Conservation (phyloP, 2,888 invertebrate genomes). For the Rhamnusium bicolor region DNA sequence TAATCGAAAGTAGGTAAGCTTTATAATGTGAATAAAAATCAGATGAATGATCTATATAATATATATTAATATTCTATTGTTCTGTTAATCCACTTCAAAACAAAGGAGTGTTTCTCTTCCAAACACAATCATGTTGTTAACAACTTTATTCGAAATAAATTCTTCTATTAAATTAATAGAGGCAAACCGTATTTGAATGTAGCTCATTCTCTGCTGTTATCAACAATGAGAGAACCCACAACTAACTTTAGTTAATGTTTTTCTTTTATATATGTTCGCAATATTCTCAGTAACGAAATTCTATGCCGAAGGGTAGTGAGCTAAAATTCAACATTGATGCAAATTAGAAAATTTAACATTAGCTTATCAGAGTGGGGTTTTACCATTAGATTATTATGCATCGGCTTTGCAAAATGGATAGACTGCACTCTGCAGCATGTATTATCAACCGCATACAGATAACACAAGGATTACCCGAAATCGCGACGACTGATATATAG, state of each 20-base stretch:
- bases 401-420: conserved; percentile 19
- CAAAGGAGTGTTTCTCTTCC: neutral
- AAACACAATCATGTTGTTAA: neutral
- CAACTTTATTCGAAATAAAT: neutral
- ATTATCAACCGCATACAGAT: conserved; percentile 28
- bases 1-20: no score
- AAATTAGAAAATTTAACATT: conserved; percentile 27
- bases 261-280: neutral
- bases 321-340: conserved; percentile 12
- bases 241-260: neutral
- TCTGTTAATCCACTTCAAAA: neutral
- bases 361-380: conserved; percentile 20
- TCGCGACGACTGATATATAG: conserved; percentile 30
- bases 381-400: conserved; percentile 26
- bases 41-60: no score
- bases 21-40: no score
- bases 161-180: neutral
- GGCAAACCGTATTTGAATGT: neutral
- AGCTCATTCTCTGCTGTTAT: neutral
- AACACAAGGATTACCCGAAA: conserved; percentile 35
- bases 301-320: neutral
- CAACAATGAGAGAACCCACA: neutral
- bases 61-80: neutral
- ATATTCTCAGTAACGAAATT: neutral
- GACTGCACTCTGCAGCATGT: conserved; percentile 9